phyloP scores from a whole-genome alignment of 2,888 invertebrate species.

The Gari tellinella region DNA sequence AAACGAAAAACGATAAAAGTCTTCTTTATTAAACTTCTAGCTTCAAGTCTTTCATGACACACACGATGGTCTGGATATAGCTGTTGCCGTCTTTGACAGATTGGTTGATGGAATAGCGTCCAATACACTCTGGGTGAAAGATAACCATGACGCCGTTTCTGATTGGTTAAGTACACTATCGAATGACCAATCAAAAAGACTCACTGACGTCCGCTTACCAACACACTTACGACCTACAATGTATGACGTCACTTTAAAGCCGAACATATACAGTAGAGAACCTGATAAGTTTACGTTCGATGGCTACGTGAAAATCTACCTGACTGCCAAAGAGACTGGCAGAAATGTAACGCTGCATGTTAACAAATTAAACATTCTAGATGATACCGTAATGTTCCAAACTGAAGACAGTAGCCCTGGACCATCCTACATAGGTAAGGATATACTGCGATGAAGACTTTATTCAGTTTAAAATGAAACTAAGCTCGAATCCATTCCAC shows the following conservation, averaged over 20 bases:
- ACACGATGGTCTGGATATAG: slow-evolving; percentile 87
- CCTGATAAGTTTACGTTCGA: slow-evolving; percentile 71
- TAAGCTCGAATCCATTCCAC: no score
- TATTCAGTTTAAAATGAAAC: no score
- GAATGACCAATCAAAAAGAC: not conserved
- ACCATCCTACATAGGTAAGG: slow-evolving; percentile 42
- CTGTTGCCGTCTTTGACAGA: slow-evolving; percentile 87
- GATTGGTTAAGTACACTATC: slow-evolving; percentile 87
- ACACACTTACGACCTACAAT: slow-evolving; percentile 63
- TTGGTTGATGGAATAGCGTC: slow-evolving; percentile 90
- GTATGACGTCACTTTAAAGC: slow-evolving; percentile 74
- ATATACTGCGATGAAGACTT: not conserved
- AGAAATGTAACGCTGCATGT: slow-evolving; percentile 71
- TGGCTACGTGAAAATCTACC: slow-evolving; percentile 67
- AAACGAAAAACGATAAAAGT: no score
- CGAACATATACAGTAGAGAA: slow-evolving; percentile 72
- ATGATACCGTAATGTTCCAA: slow-evolving; percentile 45
- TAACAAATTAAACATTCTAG: slow-evolving; percentile 65
- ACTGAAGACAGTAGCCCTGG: slow-evolving; percentile 21
- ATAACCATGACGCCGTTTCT: slow-evolving; percentile 90
- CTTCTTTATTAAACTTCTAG: slow-evolving; percentile 34
- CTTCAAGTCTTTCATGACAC: slow-evolving; percentile 43
- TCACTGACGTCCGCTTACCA: slow-evolving; percentile 62
- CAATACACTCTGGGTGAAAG: slow-evolving; percentile 93
- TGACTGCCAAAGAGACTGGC: slow-evolving; percentile 57